Conservation (phyloP, 2,888 invertebrate species). For the Drosophila barbarae region DNA sequence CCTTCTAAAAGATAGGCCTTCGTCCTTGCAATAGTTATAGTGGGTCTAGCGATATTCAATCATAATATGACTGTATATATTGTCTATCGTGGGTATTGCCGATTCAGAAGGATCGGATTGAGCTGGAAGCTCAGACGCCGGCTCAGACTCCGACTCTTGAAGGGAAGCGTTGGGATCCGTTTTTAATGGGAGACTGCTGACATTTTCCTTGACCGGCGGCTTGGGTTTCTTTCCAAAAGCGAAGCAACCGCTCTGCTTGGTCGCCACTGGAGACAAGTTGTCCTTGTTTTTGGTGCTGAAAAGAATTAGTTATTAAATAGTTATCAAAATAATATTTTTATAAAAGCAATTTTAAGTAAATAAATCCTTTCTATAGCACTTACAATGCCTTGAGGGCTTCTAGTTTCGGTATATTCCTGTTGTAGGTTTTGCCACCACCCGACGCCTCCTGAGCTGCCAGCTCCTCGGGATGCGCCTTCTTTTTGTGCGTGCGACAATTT, state of each 20-base stretch:
- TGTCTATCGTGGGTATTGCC: conserved; percentile 64
- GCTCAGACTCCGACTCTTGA: conserved; percentile 5
- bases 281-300: conserved; percentile 74
- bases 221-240: conserved; percentile 76
- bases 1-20: background rate
- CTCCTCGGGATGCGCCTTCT: conserved; percentile 78
- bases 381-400: conserved; percentile 78
- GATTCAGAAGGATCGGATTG: conserved; percentile 24
- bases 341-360: background rate
- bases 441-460: conserved; percentile 79
- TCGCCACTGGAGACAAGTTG: conserved; percentile 75
- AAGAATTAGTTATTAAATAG: background rate
- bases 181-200: background rate
- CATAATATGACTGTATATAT: conserved; percentile 65
- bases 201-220: conserved; percentile 22
- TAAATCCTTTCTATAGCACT: background rate
- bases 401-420: conserved; percentile 79
- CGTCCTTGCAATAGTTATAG: background rate
- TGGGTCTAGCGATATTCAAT: conserved; percentile 24
- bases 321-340: background rate
- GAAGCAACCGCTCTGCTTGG: conserved; percentile 75
- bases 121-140: background rate
- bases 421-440: conserved; percentile 72
- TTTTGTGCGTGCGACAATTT: conserved; percentile 79
- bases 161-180: background rate